These are phyloP conservation scores for Bubo scandiacus DNA, from an alignment of 2,113 vertebrate species.

Conservation along the genomic window DNA sequence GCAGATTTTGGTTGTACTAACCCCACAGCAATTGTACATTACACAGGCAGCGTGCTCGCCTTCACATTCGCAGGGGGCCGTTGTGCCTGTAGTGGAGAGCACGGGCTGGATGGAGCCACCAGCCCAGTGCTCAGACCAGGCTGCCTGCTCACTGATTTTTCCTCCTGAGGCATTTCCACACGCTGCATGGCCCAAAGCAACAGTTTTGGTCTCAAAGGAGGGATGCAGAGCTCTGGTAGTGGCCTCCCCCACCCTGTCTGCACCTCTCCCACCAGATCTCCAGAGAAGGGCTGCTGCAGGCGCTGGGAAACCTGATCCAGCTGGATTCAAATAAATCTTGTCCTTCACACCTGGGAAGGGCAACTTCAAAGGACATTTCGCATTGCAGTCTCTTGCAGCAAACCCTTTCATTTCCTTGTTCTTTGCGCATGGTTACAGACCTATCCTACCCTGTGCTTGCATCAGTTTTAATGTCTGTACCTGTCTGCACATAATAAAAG, in stretches of 20 bases:
- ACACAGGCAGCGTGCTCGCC: background rate
- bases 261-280: background rate
- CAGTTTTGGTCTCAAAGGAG: background rate
- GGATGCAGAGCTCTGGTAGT: background rate
- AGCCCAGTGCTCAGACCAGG: background rate
- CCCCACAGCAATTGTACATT: fast-evolving
- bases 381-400: background rate
- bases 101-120: background rate
- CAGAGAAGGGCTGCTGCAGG: background rate
- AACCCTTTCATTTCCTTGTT: background rate
- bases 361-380: background rate
- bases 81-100: background rate
- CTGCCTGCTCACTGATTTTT: background rate
- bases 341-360: background rate
- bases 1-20: background rate
- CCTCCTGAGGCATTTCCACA: background rate
- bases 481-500: background rate
- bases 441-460: background rate
- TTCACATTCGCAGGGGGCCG: background rate
- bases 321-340: background rate
- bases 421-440: background rate
- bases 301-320: background rate
- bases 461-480: background rate
- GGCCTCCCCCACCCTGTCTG: background rate
- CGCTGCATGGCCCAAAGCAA: background rate